Percentiles rank a stretch among this genome's conserved stretches.
Conservation (phyloP, 2,888 invertebrate species). For the Ganaspis brasiliensis region DNA sequence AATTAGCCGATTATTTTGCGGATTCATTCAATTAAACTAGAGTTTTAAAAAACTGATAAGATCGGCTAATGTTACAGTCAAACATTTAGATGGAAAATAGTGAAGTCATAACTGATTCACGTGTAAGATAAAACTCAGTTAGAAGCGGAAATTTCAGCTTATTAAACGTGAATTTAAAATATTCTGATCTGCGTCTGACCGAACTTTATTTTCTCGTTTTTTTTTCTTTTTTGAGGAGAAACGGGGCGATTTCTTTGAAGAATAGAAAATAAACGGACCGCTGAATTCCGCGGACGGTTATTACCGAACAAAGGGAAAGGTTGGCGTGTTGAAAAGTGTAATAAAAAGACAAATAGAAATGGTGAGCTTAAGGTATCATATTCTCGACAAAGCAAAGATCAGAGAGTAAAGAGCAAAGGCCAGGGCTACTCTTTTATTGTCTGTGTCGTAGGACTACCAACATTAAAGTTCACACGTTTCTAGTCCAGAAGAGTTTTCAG, state of each 20-base stretch:
- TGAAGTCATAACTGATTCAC: too few relatives aligned
- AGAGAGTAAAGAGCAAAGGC: conserved; percentile 54
- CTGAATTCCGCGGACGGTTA: conserved; percentile 45
- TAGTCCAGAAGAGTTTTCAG: neutral
- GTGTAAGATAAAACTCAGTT: too few relatives aligned
- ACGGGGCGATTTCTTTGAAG: conserved; percentile 32
- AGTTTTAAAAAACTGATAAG: neutral
- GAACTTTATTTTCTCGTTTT: neutral
- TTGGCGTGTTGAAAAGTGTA: conserved; percentile 50
- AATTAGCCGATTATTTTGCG: neutral
- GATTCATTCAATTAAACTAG: neutral
- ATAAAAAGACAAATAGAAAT: conserved; percentile 60
- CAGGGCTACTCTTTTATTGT: conserved; percentile 56
- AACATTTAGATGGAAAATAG: too few relatives aligned
- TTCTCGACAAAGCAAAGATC: conserved; percentile 58
- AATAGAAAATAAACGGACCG: conserved; percentile 35
- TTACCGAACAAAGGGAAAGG: conserved; percentile 49
- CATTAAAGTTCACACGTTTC: conserved; percentile 33
- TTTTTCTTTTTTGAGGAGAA: neutral
- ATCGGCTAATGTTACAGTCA: neutral
- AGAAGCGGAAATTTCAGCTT: neutral
- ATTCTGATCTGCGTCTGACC: conserved; percentile 22
- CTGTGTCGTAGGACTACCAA: conserved; percentile 26
- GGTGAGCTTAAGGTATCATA: conserved; percentile 53
- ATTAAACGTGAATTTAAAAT: conserved; percentile 11